phyloP scores from a whole-genome alignment of 2,888 invertebrate species.

The Blomia tropicalis region DNA sequence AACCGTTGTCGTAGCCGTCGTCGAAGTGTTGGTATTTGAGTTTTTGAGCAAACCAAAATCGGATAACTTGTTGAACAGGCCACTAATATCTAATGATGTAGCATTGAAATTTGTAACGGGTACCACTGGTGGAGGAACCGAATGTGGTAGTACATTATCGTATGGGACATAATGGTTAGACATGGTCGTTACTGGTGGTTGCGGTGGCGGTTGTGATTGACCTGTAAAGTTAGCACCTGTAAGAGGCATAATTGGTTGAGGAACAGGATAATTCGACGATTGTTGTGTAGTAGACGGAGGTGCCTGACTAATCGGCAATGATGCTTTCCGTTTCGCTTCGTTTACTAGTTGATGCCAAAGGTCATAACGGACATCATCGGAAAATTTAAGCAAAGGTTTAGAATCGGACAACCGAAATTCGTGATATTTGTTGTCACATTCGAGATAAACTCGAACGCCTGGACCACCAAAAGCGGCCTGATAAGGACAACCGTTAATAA shows the following conservation, averaged over 20 bases:
- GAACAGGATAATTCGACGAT: neutral
- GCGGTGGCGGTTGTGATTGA: neutral
- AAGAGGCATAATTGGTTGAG: neutral
- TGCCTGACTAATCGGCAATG: neutral
- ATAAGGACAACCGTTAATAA: constrained; percentile 55
- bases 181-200: neutral
- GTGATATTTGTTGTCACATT: constrained; percentile 25
- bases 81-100: constrained; percentile 70
- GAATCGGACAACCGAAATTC: constrained; percentile 73
- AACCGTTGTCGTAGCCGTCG: neutral
- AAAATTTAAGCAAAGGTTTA: constrained; percentile 81
- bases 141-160: neutral
- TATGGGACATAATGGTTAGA: too few species aligned
- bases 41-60: constrained; percentile 60
- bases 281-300: too few species aligned
- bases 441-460: constrained; percentile 48
- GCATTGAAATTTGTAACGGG: too few species aligned
- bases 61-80: constrained; percentile 66
- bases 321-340: constrained; percentile 16
- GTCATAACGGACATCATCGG: constrained; percentile 56
- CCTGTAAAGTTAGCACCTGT: neutral
- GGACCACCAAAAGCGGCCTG: constrained; percentile 85
- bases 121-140: constrained; percentile 27
- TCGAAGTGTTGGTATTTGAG: neutral
- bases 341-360: constrained; percentile 35